Evolutionary conservation across 2,888 invertebrate species (phyloP).

Genomic region (Melipona bicolor): DNA sequence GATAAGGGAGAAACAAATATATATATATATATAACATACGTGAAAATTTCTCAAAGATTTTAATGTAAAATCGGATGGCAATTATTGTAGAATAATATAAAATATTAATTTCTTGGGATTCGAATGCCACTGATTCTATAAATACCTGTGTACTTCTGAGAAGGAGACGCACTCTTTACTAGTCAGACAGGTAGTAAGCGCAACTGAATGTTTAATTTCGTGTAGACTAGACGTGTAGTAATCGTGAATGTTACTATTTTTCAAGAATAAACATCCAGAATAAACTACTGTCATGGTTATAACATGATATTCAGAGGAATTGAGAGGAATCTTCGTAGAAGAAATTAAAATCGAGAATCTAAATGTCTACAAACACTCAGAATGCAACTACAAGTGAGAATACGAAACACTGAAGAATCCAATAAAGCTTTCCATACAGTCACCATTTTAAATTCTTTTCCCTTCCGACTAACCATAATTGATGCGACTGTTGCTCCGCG

Average conservation of each 20-base stretch:
- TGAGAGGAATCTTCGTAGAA: neutral
- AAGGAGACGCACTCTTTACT: neutral
- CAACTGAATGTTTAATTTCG: neutral
- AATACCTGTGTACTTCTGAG: neutral
- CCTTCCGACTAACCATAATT: neutral
- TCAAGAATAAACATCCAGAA: neutral
- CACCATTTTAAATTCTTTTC: neutral
- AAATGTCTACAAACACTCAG: neutral
- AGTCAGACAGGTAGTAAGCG: neutral
- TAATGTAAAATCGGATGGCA: too few species aligned
- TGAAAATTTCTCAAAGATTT: too few species aligned
- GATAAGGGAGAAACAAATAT: too few species aligned
- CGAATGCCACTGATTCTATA: neutral
- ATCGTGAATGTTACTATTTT: neutral
- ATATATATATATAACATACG: too few species aligned
- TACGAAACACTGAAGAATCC: neutral
- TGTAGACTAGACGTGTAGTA: neutral
- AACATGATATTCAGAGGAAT: neutral
- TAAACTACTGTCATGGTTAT: neutral
- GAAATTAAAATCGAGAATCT: neutral
- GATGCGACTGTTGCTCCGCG: neutral
- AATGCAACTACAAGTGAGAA: neutral
- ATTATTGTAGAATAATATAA: too few species aligned
- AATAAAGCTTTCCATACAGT: neutral
- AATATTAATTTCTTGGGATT: too few species aligned